Conservation (phyloP, 2,888 invertebrate genomes). For the Ryuthela nishihirai region DNA sequence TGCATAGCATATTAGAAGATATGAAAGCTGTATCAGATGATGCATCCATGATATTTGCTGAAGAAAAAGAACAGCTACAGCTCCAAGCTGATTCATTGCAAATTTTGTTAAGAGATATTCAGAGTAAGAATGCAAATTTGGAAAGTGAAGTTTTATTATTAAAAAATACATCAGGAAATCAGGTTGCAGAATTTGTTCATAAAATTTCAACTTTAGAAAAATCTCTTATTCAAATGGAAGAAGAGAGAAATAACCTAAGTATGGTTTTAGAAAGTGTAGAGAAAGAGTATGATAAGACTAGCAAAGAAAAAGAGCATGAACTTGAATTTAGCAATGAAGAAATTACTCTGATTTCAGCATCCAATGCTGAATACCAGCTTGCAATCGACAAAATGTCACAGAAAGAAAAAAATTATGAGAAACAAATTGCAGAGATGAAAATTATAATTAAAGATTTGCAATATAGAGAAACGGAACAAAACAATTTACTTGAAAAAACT, state of each 20-base stretch:
- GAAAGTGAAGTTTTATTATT: too few species aligned
- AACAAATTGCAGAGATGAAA: not conserved
- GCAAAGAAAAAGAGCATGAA: too few species aligned
- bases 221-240: slow-evolving; percentile 15
- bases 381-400: too few species aligned
- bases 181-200: slow-evolving; percentile 23
- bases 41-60: too few species aligned
- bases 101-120: too few species aligned
- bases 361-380: not conserved
- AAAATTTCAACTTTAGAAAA: slow-evolving; percentile 12
- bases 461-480: not conserved
- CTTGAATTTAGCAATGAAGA: too few species aligned
- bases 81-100: too few species aligned
- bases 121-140: too few species aligned
- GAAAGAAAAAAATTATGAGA: not conserved
- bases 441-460: slow-evolving; percentile 2
- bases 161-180: too few species aligned
- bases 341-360: too few species aligned
- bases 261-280: slow-evolving; percentile 23
- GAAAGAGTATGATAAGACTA: too few species aligned
- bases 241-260: slow-evolving; percentile 29
- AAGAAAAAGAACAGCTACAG: too few species aligned
- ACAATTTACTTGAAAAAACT: not conserved
- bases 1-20: not conserved
- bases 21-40: slow-evolving; percentile 9